These are phyloP conservation scores for Drosophila sp. DNA, from an alignment of 1,140 invertebrate species.

Conservation along the genomic window DNA sequence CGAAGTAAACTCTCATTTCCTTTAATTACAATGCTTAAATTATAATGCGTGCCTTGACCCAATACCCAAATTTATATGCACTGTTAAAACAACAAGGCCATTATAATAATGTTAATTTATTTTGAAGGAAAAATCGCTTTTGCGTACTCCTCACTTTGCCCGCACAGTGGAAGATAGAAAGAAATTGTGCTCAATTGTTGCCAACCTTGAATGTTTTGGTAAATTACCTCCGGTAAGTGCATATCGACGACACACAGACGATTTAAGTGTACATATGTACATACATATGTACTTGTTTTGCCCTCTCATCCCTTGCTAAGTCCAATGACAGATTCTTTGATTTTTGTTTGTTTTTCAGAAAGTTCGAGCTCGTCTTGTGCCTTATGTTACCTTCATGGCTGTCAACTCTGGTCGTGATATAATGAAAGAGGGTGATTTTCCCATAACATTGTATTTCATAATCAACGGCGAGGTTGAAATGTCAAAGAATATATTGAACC, in stretches of 20 bases:
- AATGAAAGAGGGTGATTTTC: conserved; percentile 60
- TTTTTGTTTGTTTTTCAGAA: conserved; percentile 38
- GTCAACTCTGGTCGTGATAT: conserved; percentile 46
- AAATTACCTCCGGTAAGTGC: conserved; percentile 62
- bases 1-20: no score
- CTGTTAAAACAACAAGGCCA: no score
- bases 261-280: no score
- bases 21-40: no score
- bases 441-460: conserved; percentile 61
- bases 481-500: conserved; percentile 17
- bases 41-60: no score
- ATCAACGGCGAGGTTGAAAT: conserved; percentile 71
- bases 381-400: conserved; percentile 49
- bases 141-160: conserved; percentile 36
- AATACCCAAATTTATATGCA: no score
- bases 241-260: no score
- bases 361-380: conserved; percentile 64
- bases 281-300: no score
- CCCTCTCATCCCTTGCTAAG: no score
- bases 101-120: neutral
- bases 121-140: conserved; percentile 58
- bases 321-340: no score
- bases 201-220: conserved; percentile 52
- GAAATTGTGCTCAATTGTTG: conserved; percentile 55
- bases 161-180: conserved; percentile 62